Conservation (phyloP, 1,140 invertebrate genomes). For the Drosophila varians region DNA sequence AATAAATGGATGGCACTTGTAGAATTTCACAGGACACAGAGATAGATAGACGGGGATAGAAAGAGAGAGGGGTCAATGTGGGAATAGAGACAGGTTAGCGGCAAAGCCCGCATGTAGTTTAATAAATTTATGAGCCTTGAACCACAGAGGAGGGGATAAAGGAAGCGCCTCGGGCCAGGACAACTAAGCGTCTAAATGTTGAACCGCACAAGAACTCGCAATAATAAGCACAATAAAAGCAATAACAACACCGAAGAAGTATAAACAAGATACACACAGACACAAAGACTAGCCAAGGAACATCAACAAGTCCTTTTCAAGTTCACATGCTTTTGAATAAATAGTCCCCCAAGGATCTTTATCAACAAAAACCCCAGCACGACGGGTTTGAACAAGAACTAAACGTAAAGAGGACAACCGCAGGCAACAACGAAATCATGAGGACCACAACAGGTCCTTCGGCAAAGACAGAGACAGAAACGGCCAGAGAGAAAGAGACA, state of each 20-base stretch:
- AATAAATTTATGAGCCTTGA: conserved; percentile 68
- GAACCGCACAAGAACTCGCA: conserved; percentile 45
- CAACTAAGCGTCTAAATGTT: conserved; percentile 59
- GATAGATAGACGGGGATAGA: conserved; percentile 9
- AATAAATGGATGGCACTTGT: conserved; percentile 35
- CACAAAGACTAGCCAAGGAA: conserved; percentile 17
- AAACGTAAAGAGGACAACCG: conserved; percentile 64
- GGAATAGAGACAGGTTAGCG: neutral
- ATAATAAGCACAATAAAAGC: conserved; percentile 74
- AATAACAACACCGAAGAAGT: conserved; percentile 54
- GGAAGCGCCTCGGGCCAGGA: conserved; percentile 40
- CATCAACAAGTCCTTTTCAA: conserved; percentile 81
- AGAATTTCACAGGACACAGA: conserved; percentile 23
- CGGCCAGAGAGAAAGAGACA: conserved; percentile 4
- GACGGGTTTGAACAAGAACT: conserved; percentile 44
- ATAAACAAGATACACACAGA: conserved; percentile 32
- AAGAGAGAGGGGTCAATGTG: neutral
- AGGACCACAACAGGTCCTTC: conserved; percentile 48
- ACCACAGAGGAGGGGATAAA: conserved; percentile 15
- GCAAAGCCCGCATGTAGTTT: conserved; percentile 37
- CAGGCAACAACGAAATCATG: conserved; percentile 62
- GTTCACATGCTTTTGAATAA: conserved; percentile 82
- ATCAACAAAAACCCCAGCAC: conserved; percentile 39
- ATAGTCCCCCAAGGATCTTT: conserved; percentile 77
- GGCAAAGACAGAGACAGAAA: conserved; percentile 17